Percentiles rank a stretch among this genome's conserved stretches.
Evolutionary conservation across 2,888 invertebrate genomes (phyloP).

Genomic region (Mylabris sibirica): DNA sequence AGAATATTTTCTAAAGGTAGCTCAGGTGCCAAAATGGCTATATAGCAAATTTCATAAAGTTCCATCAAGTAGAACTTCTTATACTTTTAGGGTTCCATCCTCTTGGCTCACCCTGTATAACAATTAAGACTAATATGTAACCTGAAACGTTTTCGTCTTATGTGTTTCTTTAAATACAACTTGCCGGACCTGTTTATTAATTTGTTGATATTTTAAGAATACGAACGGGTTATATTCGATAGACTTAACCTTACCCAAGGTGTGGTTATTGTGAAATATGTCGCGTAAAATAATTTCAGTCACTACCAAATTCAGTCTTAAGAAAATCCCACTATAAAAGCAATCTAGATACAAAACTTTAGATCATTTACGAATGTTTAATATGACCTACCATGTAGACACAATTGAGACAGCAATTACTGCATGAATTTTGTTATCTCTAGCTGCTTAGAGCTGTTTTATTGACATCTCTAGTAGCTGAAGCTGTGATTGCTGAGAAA

Average conservation of each 20-base stretch:
- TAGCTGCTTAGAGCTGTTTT: too few relatives aligned
- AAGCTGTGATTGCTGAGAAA: slow-evolving; percentile 40
- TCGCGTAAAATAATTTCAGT: slow-evolving; percentile 23
- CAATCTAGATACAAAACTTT: slow-evolving; percentile 1
- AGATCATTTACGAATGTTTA: slow-evolving; percentile 23
- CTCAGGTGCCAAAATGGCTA: too few relatives aligned
- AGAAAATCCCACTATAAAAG: slow-evolving; percentile 26
- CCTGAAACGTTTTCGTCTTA: background rate
- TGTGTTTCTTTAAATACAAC: slow-evolving; percentile 31
- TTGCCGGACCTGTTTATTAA: slow-evolving; percentile 31
- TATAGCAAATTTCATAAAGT: too few relatives aligned
- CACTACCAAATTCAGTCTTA: slow-evolving; percentile 21
- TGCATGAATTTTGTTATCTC: too few relatives aligned
- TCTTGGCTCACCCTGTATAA: too few relatives aligned
- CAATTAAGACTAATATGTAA: background rate
- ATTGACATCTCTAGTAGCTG: slow-evolving; percentile 42
- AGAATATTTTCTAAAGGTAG: too few relatives aligned
- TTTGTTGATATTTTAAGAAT: slow-evolving; percentile 23
- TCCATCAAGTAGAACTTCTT: too few relatives aligned
- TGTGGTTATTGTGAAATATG: slow-evolving; percentile 31
- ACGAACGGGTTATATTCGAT: slow-evolving; percentile 13
- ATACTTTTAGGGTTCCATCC: too few relatives aligned
- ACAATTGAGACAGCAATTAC: too few relatives aligned
- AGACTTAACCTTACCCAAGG: slow-evolving; percentile 32
- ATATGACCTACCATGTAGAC: slow-evolving; percentile 33